Conservation (phyloP, 2,113 vertebrate species). For the Psittacara wagleri region DNA sequence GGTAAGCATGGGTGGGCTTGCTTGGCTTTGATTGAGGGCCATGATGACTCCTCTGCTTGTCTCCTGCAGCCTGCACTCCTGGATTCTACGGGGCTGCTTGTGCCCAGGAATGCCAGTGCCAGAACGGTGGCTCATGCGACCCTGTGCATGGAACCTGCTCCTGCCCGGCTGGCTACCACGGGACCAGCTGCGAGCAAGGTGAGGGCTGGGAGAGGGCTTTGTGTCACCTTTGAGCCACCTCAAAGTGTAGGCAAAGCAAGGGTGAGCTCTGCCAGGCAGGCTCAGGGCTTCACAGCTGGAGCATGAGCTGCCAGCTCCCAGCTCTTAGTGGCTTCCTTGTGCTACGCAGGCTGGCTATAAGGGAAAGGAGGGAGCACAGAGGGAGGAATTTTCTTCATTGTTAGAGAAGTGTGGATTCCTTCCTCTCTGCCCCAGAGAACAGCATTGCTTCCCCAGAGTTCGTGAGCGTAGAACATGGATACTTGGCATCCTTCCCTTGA, state of each 20-base stretch:
- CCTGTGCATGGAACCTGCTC: conserved; percentile 72
- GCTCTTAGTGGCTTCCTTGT: background rate
- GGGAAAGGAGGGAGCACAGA: background rate
- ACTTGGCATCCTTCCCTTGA: rapidly evolving
- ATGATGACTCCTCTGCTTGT: background rate
- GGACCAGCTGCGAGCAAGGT: conserved; percentile 79
- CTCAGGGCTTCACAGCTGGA: background rate
- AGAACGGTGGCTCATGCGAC: conserved; percentile 77
- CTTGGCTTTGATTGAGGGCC: rapidly evolving
- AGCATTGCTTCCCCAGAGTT: background rate
- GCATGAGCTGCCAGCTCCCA: rapidly evolving
- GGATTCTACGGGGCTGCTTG: conserved; percentile 80
- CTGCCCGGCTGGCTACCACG: conserved; percentile 78
- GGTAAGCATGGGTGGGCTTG: background rate
- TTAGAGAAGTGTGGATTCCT: background rate
- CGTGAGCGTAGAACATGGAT: rapidly evolving
- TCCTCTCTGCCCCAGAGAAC: background rate
- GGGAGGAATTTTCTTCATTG: background rate
- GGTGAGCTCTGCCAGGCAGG: background rate
- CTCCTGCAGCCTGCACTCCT: conserved; percentile 67
- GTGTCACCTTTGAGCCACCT: background rate
- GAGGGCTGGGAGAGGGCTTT: background rate
- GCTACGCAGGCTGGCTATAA: background rate
- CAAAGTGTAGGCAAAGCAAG: background rate
- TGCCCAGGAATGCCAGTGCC: conserved; percentile 76